Conservation (phyloP, 2,888 invertebrate genomes). For the Nipponacmea schrenckii region DNA sequence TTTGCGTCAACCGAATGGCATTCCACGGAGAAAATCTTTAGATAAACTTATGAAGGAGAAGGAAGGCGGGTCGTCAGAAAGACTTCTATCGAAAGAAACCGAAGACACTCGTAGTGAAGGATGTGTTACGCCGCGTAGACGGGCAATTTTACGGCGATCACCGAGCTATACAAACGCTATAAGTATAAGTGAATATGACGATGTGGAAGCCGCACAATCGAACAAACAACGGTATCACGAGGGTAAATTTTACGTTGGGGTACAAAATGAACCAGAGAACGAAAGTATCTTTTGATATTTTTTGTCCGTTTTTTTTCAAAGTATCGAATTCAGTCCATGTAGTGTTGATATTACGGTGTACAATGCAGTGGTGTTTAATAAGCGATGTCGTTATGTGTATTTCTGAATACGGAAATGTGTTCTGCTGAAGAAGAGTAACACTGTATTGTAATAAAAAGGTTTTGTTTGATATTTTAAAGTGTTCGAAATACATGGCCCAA, state of each 20-base stretch:
- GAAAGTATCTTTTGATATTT: conserved; percentile 20
- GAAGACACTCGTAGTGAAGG: conserved; percentile 23
- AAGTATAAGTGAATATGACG: conserved; percentile 26
- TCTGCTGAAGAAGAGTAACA: too few species aligned
- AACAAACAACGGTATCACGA: conserved; percentile 37
- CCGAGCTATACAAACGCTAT: conserved; percentile 49
- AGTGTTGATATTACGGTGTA: too few species aligned
- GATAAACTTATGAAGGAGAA: conserved; percentile 4
- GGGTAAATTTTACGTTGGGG: conserved; percentile 43
- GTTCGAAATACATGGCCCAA: too few species aligned
- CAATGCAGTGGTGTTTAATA: too few species aligned
- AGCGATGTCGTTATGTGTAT: too few species aligned
- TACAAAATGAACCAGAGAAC: conserved; percentile 26
- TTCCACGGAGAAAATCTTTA: conserved; percentile 12
- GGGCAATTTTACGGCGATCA: conserved; percentile 36
- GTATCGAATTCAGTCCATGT: too few species aligned
- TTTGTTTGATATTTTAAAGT: too few species aligned
- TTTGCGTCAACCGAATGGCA: conserved; percentile 24
- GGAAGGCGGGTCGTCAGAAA: conserved; percentile 12
- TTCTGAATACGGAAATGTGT: too few species aligned
- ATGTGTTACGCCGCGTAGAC: conserved; percentile 11
- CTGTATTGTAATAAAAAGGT: too few species aligned
- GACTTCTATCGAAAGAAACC: conserved; percentile 22
- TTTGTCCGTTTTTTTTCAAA: too few species aligned
- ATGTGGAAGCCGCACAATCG: conserved; percentile 14